These are phyloP conservation scores for Sicus ferrugineus DNA, from an alignment of 2,888 invertebrate species.

Conservation along the genomic window DNA sequence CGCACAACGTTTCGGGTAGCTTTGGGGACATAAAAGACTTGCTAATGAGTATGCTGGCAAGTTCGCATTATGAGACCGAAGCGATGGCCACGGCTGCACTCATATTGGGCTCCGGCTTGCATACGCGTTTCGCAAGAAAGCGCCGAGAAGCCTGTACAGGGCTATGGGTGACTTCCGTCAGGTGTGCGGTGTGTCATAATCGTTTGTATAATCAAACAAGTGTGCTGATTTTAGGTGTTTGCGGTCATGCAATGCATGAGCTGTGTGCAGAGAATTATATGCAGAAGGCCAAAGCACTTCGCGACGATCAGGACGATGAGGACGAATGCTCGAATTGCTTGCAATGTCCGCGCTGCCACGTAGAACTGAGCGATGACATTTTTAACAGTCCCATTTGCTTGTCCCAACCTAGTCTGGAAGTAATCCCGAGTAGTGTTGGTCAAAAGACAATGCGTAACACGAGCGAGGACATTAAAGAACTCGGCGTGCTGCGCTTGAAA, in stretches of 20 bases:
- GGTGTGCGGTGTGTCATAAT: constrained; percentile 60
- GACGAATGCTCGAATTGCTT: constrained; percentile 22
- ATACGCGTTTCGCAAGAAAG: constrained; percentile 63
- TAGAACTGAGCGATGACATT: constrained; percentile 39
- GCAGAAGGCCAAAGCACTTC: not conserved
- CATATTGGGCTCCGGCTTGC: constrained; percentile 73
- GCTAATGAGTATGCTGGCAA: constrained; percentile 75
- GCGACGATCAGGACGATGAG: constrained; percentile 21
- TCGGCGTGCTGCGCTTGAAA: constrained; percentile 58
- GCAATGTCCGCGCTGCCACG: constrained; percentile 58
- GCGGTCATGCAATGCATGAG: constrained; percentile 62
- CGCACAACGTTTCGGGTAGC: constrained; percentile 63
- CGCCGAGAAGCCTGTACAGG: constrained; percentile 56
- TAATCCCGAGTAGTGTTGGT: constrained; percentile 46
- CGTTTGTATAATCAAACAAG: constrained; percentile 56
- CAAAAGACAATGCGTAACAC: constrained; percentile 11
- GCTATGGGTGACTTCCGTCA: constrained; percentile 59
- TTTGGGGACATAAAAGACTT: constrained; percentile 72
- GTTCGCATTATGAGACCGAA: constrained; percentile 78
- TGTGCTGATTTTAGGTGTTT: constrained; percentile 56
- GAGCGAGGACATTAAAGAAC: constrained; percentile 39
- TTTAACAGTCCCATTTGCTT: constrained; percentile 49
- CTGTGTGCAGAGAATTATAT: constrained; percentile 48
- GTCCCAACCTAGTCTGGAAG: constrained; percentile 53
- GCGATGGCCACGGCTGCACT: constrained; percentile 74